phyloP scores from a whole-genome alignment of 2,113 vertebrate species.

The Neodon shergylaensis region DNA sequence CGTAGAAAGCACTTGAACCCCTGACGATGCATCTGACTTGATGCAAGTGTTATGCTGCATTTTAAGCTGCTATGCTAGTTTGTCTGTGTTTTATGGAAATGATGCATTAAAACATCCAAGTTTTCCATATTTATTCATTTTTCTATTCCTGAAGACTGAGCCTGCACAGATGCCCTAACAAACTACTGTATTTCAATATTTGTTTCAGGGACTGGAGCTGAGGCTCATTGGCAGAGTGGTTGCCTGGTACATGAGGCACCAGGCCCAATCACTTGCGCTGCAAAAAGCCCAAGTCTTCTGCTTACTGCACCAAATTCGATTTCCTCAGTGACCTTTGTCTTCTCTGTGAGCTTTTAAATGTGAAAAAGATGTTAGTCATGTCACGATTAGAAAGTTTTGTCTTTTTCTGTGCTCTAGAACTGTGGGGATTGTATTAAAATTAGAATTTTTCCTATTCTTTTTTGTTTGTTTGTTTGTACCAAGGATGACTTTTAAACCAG shows the following conservation, averaged over 20 bases:
- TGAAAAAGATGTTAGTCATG: not conserved
- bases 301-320: not conserved
- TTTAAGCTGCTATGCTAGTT: slow-evolving; percentile 14
- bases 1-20: not conserved
- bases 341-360: not conserved
- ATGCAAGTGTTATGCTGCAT: not conserved
- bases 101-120: not conserved
- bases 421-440: not conserved
- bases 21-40: no score
- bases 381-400: not conserved
- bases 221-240: not conserved
- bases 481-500: slow-evolving; percentile 39
- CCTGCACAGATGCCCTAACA: slow-evolving; percentile 36
- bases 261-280: not conserved
- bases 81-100: slow-evolving; percentile 60
- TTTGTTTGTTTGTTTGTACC: not conserved
- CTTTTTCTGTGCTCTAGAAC: not conserved
- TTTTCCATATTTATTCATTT: slow-evolving; percentile 29
- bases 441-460: not conserved
- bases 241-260: not conserved
- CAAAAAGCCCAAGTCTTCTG: slow-evolving; percentile 7
- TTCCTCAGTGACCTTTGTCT: slow-evolving; percentile 1
- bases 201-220: not conserved
- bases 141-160: slow-evolving; percentile 44
- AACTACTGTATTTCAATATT: not conserved